A percentile compares a stretch with the other conserved stretches of the same genome.
Evolutionary conservation across 2,888 invertebrate genomes (phyloP).

Genomic region (Nomada goodeniana): DNA sequence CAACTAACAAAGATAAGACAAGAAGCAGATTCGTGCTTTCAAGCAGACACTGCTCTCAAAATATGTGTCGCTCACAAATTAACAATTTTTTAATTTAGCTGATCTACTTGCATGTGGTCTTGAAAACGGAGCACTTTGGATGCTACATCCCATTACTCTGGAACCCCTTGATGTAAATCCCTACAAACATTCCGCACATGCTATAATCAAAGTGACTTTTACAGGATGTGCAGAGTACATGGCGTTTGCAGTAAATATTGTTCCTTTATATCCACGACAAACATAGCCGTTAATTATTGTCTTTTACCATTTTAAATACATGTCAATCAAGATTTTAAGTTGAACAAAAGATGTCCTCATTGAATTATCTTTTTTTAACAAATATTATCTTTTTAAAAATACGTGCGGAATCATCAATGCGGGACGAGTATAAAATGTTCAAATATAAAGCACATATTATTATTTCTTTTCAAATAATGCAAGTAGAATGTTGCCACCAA

Average conservation of each 20-base stretch:
- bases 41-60: no score
- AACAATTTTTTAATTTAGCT: constrained; percentile 53
- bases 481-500: background rate
- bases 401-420: background rate
- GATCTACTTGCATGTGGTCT: constrained; percentile 86
- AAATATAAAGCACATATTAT: background rate
- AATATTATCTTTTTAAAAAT: background rate
- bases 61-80: background rate
- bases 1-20: background rate
- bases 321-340: background rate
- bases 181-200: constrained; percentile 84
- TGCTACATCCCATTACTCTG: constrained; percentile 87
- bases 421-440: no score
- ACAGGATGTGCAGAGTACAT: constrained; percentile 86
- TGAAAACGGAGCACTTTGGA: constrained; percentile 86
- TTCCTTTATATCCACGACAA: no score
- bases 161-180: constrained; percentile 84
- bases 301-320: background rate
- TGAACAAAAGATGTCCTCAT: no score
- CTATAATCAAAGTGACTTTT: constrained; percentile 86
- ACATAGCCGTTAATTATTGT: background rate
- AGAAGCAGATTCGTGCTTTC: no score
- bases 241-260: constrained; percentile 86
- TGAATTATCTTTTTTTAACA: no score
- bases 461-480: background rate